Evolutionary conservation across 2,113 vertebrate species (phyloP).

Genomic region (Crotalus horridus): DNA sequence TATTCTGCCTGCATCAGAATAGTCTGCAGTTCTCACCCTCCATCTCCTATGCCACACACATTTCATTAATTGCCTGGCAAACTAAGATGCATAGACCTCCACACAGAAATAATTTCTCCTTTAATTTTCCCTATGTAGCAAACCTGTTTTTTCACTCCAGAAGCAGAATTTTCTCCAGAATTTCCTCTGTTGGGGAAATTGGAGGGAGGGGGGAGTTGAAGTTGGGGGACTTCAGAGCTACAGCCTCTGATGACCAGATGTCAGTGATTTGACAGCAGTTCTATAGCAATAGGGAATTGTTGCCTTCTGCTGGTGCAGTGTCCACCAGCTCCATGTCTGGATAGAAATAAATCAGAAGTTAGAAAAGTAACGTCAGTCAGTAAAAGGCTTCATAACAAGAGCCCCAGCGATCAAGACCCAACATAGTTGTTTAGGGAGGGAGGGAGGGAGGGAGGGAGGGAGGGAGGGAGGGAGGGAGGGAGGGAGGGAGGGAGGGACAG

Average conservation of each 20-base stretch:
- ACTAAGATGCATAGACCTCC: not conserved
- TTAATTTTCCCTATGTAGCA: not conserved
- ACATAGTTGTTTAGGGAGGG: not conserved
- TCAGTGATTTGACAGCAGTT: not conserved
- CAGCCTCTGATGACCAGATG: not conserved
- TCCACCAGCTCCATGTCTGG: not conserved
- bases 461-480: too few species aligned
- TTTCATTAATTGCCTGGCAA: not conserved
- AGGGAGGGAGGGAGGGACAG: not conserved
- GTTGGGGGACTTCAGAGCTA: not conserved
- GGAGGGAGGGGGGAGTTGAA: not conserved
- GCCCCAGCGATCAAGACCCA: not conserved
- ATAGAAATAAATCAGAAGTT: not conserved
- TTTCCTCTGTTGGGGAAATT: not conserved
- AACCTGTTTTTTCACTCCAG: not conserved
- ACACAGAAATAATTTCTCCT: not conserved
- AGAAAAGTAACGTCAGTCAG: not conserved
- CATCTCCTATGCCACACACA: not conserved
- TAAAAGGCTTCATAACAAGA: too few species aligned
- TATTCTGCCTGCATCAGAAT: not conserved
- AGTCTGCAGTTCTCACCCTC: not conserved
- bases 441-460: too few species aligned
- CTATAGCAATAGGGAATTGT: not conserved
- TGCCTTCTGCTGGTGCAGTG: not conserved
- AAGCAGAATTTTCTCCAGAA: not conserved